Evolutionary conservation across 2,797 vertebrate genomes (phyloP).

Genomic region (Apogon talboti): DNA sequence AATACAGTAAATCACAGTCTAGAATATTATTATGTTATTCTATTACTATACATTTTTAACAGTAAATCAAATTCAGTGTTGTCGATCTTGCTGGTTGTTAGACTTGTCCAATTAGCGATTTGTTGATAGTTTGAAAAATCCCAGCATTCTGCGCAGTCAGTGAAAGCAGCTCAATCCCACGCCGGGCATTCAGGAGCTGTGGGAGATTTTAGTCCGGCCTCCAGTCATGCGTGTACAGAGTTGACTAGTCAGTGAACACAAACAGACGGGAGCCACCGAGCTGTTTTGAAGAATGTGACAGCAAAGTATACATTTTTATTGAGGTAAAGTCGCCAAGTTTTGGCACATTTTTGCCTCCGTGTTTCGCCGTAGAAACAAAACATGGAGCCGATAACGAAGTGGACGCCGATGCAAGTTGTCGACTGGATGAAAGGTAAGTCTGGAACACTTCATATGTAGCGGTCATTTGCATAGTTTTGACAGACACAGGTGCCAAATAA

Average conservation of each 20-base stretch:
- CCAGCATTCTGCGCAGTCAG: accelerated
- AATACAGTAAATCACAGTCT: too few relatives aligned
- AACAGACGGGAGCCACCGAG: constrained; percentile 22
- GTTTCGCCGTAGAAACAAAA: constrained; percentile 22
- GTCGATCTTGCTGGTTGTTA: background rate
- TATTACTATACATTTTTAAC: too few relatives aligned
- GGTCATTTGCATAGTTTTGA: background rate
- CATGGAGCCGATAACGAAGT: constrained; percentile 88
- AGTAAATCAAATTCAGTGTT: background rate
- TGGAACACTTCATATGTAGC: background rate
- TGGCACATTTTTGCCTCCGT: background rate
- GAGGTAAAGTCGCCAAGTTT: constrained; percentile 12
- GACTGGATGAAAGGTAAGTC: constrained; percentile 87
- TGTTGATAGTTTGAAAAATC: background rate
- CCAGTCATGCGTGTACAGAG: constrained; percentile 41
- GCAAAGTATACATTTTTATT: background rate
- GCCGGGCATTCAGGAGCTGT: constrained; percentile 21
- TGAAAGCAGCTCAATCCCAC: constrained; percentile 61
- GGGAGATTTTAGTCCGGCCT: constrained; percentile 53
- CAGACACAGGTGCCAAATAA: accelerated
- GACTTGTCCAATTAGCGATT: background rate
- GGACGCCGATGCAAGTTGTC: constrained; percentile 85
- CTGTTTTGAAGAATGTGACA: constrained; percentile 58
- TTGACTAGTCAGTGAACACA: constrained; percentile 31
- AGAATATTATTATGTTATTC: too few relatives aligned